Evolutionary conservation across 2,888 invertebrate genomes (phyloP).

Genomic region (Leptarthrus brevirostris): DNA sequence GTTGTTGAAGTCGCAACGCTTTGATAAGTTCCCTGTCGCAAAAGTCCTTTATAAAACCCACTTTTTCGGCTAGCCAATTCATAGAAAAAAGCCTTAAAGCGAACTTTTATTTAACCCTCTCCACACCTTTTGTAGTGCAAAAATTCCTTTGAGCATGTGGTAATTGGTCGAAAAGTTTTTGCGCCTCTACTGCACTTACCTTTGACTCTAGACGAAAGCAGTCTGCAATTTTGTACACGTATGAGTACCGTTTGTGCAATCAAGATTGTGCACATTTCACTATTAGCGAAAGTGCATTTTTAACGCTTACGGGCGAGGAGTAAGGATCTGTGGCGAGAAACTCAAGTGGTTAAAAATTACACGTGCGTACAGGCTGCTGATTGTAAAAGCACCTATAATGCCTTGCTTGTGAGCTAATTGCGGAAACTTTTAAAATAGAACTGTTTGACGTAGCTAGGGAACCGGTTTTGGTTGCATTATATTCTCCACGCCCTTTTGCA

Average conservation of each 20-base stretch:
- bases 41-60: slow-evolving; percentile 5
- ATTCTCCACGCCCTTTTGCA: too few relatives aligned
- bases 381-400: slow-evolving; percentile 3
- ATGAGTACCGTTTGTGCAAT: slow-evolving; percentile 37
- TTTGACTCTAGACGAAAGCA: slow-evolving; percentile 35
- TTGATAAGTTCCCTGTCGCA: slow-evolving; percentile 1
- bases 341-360: not conserved
- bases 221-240: slow-evolving; percentile 27
- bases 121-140: slow-evolving; percentile 1
- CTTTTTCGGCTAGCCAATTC: slow-evolving; percentile 3
- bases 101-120: not conserved
- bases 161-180: slow-evolving; percentile 43
- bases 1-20: not conserved
- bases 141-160: slow-evolving; percentile 14
- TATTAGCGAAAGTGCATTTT: slow-evolving; percentile 28
- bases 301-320: not conserved
- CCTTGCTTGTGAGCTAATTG: not conserved
- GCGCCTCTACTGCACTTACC: slow-evolving; percentile 39
- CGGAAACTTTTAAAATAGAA: slow-evolving; percentile 39
- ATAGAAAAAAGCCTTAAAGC: not conserved
- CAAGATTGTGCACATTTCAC: slow-evolving; percentile 38
- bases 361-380: slow-evolving; percentile 21
- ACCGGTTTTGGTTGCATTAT: too few relatives aligned
- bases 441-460: slow-evolving; percentile 1
- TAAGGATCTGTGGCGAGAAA: not conserved